Base-by-base conservation (phyloP, 2,797 vertebrate species). In the Poliocrania exsul region DNA sequence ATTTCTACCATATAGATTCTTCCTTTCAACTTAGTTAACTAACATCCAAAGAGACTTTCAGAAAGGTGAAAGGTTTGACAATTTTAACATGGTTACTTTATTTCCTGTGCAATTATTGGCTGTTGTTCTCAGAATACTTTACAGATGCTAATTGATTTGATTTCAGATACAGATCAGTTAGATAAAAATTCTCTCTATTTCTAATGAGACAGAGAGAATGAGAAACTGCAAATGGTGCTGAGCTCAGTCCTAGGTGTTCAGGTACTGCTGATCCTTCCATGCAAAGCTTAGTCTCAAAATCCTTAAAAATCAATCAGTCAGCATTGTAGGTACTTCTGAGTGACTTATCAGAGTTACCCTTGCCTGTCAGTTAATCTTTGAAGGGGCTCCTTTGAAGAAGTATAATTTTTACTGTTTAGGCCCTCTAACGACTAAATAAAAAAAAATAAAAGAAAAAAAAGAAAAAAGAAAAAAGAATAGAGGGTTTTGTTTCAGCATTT, bases 1-100 rank as follows among this genome's bases (percentile, higher is more conserved):
- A 33, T 71, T 94, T 95, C 94, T 88, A 54, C 58, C 16, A n/a
- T 84, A 84, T 70, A 90, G 44, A 35, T 88, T 75, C 28, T 74
- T 90, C 21, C 50, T 86, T 92, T 91, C 40, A 84, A 70, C 5
- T n/a, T 77, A 58, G 29, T 83, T 88, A 84, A 62, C 44, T 66
- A 87, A 77, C 28, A 79, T 90, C 70, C 81, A 65, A 87, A 79
- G 62, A 85, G 35, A 74, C 6, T 87, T 88, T 16, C 61, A 74
- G 49, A 50, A 20, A 81, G 14, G 42, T 77, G 21, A 93, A 91
- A 85, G 62, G 11, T 79, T 86, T 78, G 61, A 88, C 51, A 90
- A 46, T 70, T 89, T 88, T 89, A 56, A 91, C 31, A 24, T 53
- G 23, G 7, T 10, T 73, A 37, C 51, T 79, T 91, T 73, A 35